These are phyloP conservation scores for Alligator mississippiensis DNA, from an alignment of 2,113 vertebrate genomes.

Conservation along the genomic window DNA sequence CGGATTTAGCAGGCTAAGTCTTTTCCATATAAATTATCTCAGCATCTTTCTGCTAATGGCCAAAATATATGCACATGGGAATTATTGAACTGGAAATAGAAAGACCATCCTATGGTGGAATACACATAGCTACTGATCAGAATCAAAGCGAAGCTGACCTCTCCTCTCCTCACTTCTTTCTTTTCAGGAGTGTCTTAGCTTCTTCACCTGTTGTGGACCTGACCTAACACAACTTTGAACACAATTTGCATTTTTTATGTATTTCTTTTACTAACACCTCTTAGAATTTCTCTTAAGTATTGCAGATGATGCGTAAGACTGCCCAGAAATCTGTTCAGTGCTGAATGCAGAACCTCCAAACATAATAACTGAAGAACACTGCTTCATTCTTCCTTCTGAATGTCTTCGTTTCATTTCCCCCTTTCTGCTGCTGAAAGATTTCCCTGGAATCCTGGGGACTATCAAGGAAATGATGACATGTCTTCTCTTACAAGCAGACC, in stretches of 20 bases:
- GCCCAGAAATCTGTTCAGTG: not conserved
- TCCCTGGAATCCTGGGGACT: constrained; percentile 78
- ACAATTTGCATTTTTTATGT: not conserved
- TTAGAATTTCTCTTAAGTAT: not conserved
- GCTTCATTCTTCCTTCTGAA: constrained; percentile 48
- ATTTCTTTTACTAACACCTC: accelerated
- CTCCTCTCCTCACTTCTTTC: not conserved
- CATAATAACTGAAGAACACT: not conserved
- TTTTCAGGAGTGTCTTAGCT: not conserved
- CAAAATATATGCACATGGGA: not conserved
- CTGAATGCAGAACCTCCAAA: not conserved
- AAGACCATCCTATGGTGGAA: not conserved
- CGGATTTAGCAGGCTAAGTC: not conserved
- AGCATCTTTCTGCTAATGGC: not conserved
- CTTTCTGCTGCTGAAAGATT: constrained; percentile 54
- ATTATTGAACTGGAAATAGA: not conserved
- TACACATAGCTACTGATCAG: not conserved
- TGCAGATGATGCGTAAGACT: not conserved
- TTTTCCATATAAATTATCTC: not conserved
- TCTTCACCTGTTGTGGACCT: not conserved
- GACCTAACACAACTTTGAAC: not conserved
- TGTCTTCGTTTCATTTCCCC: constrained; percentile 43
- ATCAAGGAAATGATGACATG: constrained; percentile 82
- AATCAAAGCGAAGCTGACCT: not conserved
- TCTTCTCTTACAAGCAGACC: constrained; percentile 81